A percentile compares a stretch with the other conserved stretches of the same genome.
Conservation (phyloP, 2,888 invertebrate genomes). For the Iselma pallidipennis region DNA sequence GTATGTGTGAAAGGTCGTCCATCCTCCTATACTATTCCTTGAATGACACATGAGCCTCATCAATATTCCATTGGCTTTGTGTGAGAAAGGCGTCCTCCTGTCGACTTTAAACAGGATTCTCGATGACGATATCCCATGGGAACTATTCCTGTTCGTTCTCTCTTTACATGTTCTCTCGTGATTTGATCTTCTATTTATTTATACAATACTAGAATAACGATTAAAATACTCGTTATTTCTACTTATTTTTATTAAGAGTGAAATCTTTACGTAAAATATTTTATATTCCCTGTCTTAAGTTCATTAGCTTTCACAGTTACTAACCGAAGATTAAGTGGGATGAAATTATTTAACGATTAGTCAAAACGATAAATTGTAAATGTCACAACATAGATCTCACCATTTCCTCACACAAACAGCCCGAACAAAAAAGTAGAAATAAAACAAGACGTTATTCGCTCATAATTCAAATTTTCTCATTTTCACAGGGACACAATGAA, state of each 20-base stretch:
- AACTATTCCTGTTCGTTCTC: not conserved
- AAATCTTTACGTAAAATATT: not conserved
- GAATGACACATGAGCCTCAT: constrained; percentile 22
- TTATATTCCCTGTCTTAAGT: not conserved
- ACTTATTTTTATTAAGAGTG: too few relatives aligned
- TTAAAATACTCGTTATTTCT: too few relatives aligned
- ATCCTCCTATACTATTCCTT: not conserved
- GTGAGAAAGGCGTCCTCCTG: constrained; percentile 7
- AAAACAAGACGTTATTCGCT: too few relatives aligned
- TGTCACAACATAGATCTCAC: not conserved
- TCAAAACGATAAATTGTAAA: not conserved
- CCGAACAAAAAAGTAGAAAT: too few relatives aligned
- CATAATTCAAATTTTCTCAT: too few relatives aligned
- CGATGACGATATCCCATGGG: not conserved
- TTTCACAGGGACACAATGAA: too few relatives aligned
- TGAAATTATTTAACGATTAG: not conserved
- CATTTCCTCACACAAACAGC: not conserved
- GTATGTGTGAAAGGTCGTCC: not conserved
- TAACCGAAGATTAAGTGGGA: not conserved
- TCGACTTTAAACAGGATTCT: not conserved
- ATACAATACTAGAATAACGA: too few relatives aligned
- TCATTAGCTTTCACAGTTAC: not conserved
- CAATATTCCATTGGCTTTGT: constrained; percentile 30
- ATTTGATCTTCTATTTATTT: not conserved
- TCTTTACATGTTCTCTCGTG: not conserved